Base-by-base conservation (phyloP, 2,797 vertebrate species). In the Eleutherodactylus coqui region DNA sequence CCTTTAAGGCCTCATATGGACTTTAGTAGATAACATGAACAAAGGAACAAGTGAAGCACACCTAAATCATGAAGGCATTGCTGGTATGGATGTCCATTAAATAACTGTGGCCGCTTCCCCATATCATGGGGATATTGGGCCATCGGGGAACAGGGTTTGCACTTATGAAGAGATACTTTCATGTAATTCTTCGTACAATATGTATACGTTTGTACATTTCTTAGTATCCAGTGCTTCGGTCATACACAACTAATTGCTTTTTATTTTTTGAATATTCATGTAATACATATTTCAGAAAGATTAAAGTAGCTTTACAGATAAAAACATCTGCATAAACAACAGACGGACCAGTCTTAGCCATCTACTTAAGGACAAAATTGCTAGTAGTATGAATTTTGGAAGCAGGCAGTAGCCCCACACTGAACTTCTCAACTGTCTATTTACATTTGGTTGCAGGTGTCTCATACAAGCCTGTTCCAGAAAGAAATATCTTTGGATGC, bases 381-480 rank as follows among this genome's bases (percentile, higher is more conserved):
- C 45, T 24, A 49, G 47, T 34, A 47, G n/a, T 32, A 49, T 21
- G 21, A 32, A 21, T 80, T 64, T 64, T 34, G 60, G 79, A 67
- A 67, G 60, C 43, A 67, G 32, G 32, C 62, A 67, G 29, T 17
- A 49, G 45, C 13, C 64, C 60, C 14, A 49, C 47, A 51, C 43
- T 51, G 41, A 69, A 51, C 19, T 49, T 49, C 29, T 81, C 60
- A 16, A 49, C 60, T 19, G 27, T 36, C 60, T 49, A 47, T 51
- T 51, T 51, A 36, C 60, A 69, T 7, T 53, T 70, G 47, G 79
- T 69, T 70, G 64, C 79, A 82, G 79, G 47, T 82, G 79, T n/a
- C 64, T 72, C 34, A 72, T 16, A 32, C 32, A 55, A n/a, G 14
- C 34, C 41, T 70, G 45, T 82, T 82, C 64, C 79, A 82, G 79